Percentiles rank a stretch among this genome's conserved stretches.
These are phyloP conservation scores for Stomatorhinus ivindoensis DNA, from an alignment of 2,113 vertebrate genomes.

Conservation along the genomic window DNA sequence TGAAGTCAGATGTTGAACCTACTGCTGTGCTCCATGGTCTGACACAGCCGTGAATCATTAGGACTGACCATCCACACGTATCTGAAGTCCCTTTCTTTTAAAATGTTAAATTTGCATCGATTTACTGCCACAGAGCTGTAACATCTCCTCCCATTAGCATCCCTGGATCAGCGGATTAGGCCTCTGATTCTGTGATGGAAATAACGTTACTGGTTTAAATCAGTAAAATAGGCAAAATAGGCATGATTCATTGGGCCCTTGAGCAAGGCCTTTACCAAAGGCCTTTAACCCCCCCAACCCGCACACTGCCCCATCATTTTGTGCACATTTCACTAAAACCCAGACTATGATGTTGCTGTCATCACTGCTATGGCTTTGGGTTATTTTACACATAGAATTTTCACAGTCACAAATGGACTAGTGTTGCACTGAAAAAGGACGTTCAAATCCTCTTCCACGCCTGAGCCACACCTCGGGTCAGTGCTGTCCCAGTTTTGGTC, in stretches of 20 bases:
- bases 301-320: background rate
- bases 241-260: background rate
- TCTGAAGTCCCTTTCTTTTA: background rate
- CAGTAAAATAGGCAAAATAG: background rate
- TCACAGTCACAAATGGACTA: background rate
- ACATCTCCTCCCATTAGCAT: background rate
- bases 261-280: background rate
- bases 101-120: background rate
- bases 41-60: background rate
- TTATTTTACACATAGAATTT: background rate
- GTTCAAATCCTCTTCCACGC: background rate
- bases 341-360: background rate
- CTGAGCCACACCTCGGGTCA: background rate
- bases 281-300: background rate
- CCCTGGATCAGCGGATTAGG: background rate
- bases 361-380: background rate
- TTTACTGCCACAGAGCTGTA: background rate
- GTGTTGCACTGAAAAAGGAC: background rate
- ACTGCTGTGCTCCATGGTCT: background rate
- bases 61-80: background rate
- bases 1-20: background rate
- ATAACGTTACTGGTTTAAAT: background rate
- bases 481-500: background rate
- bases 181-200: background rate
- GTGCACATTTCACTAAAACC: background rate